Conservation (phyloP, 2,888 invertebrate species). For the Cheiracanthium punctorium region DNA sequence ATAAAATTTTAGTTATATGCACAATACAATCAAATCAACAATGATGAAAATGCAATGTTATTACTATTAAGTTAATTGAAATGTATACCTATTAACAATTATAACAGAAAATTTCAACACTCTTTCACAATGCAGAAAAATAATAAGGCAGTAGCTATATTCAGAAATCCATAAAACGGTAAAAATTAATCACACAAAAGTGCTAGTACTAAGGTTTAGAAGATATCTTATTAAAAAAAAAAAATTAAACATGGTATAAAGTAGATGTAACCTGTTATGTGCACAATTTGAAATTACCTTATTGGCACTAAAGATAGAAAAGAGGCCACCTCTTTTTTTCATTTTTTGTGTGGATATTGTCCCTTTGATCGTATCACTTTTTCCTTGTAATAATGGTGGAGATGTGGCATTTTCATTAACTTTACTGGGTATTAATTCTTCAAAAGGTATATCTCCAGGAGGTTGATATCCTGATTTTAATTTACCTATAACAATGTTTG, state of each 20-base stretch:
- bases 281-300: slow-evolving; percentile 83
- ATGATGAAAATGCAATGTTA: no score
- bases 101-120: no score
- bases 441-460: slow-evolving; percentile 95
- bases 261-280: neutral
- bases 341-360: slow-evolving; percentile 89
- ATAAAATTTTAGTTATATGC: no score
- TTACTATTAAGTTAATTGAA: no score
- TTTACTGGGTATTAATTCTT: slow-evolving; percentile 82
- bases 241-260: neutral
- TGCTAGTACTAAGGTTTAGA: neutral
- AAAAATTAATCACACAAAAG: no score
- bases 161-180: no score
- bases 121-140: no score
- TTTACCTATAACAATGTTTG: slow-evolving; percentile 89
- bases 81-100: no score
- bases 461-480: slow-evolving; percentile 97
- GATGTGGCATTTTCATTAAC: slow-evolving; percentile 75
- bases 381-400: slow-evolving; percentile 71
- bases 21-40: no score
- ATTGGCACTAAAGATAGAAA: slow-evolving; percentile 93
- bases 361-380: slow-evolving; percentile 83
- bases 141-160: no score
- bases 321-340: slow-evolving; percentile 90
- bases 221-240: no score